These are phyloP conservation scores for Hyposoter didymator DNA, from an alignment of 2,888 invertebrate species.

Conservation along the genomic window DNA sequence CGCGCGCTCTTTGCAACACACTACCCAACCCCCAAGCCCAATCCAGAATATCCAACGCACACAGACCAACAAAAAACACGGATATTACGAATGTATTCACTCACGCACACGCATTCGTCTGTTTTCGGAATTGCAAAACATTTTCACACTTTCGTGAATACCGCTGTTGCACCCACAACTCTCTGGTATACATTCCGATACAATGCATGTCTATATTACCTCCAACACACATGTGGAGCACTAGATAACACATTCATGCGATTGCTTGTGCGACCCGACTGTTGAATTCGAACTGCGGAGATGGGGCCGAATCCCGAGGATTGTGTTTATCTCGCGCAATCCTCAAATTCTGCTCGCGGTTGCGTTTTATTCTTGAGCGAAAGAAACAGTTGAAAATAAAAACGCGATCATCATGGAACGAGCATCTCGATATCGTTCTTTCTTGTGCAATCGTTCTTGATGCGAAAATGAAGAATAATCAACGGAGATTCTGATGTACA, in stretches of 20 bases:
- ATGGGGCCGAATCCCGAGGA: conserved; percentile 18
- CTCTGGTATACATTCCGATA: conserved; percentile 48
- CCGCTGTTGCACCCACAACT: conserved; percentile 65
- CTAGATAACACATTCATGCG: background rate
- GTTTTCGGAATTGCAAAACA: conserved; percentile 83
- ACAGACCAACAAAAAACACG: background rate
- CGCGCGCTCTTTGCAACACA: conserved; percentile 77
- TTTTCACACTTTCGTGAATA: conserved; percentile 82
- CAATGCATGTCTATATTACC: conserved; percentile 2
- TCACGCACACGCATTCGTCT: conserved; percentile 73
- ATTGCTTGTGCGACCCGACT: background rate
- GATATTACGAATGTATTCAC: background rate
- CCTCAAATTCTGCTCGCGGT: background rate
- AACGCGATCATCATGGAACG: background rate
- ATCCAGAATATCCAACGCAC: conserved; percentile 5
- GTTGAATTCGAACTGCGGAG: background rate
- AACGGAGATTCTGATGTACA: background rate
- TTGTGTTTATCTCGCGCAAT: conserved; percentile 2
- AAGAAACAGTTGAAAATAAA: background rate
- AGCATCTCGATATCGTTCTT: no score
- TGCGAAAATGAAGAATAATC: background rate
- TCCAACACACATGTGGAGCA: background rate
- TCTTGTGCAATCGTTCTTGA: no score
- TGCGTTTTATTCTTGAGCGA: background rate
- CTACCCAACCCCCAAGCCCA: background rate